phyloP scores from a whole-genome alignment of 2,888 invertebrate species.

The Neoaliturus tenellus region DNA sequence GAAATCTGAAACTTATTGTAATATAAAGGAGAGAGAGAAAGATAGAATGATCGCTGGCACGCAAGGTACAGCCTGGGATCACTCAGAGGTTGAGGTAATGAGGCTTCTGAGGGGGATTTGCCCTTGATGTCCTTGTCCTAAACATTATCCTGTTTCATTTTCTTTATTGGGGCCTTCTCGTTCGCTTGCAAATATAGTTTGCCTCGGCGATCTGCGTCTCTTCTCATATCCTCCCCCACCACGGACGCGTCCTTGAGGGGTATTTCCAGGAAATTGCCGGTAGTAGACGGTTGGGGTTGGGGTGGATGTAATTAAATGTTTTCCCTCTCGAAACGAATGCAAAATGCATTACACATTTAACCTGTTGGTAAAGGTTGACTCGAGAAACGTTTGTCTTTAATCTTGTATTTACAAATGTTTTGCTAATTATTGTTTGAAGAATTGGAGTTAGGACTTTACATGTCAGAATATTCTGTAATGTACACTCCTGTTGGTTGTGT shows the following conservation, averaged over 20 bases:
- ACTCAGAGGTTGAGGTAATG: constrained; percentile 14
- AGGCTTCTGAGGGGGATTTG: constrained; percentile 31
- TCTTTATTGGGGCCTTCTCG: constrained; percentile 49
- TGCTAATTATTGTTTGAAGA: no score
- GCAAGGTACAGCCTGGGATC: constrained; percentile 44
- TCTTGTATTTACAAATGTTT: no score
- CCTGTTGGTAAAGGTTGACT: not conserved
- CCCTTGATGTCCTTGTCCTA: constrained; percentile 45
- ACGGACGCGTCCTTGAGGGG: constrained; percentile 35
- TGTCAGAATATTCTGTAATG: no score
- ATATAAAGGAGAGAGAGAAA: not conserved
- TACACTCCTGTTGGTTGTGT: no score
- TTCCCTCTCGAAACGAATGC: constrained; percentile 2
- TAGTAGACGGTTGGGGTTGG: not conserved
- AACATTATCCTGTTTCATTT: constrained; percentile 49
- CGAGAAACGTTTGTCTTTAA: not conserved
- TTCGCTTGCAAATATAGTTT: constrained; percentile 49
- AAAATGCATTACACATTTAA: not conserved
- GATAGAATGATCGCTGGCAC: constrained; percentile 10
- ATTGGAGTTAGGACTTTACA: no score
- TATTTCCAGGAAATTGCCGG: constrained; percentile 44
- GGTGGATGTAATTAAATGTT: constrained; percentile 24
- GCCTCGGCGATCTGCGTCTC: constrained; percentile 38
- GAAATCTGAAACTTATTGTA: constrained; percentile 48
- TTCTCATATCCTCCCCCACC: constrained; percentile 19